Evolutionary conservation across 1,140 invertebrate species (phyloP).

Genomic region (Solenopsis invicta): DNA sequence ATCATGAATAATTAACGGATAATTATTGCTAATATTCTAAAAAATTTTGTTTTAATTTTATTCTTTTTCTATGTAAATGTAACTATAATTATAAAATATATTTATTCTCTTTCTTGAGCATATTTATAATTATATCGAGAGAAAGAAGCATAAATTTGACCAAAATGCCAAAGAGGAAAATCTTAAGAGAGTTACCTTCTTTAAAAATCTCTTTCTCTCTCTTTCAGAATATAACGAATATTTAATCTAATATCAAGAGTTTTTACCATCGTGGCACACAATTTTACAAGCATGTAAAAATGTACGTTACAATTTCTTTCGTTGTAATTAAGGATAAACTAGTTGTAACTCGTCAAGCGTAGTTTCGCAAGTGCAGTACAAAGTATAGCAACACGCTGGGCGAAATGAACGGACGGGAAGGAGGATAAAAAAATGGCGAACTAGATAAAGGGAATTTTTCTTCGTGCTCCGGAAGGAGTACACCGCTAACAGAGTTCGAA

Average conservation of each 20-base stretch:
- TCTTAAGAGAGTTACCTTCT: background rate
- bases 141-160: background rate
- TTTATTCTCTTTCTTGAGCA: background rate
- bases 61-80: background rate
- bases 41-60: background rate
- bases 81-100: slow-evolving; percentile 1
- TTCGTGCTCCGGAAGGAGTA: slow-evolving; percentile 61
- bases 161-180: background rate
- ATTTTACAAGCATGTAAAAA: slow-evolving; percentile 9
- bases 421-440: slow-evolving; percentile 57
- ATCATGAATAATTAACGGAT: background rate
- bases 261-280: background rate
- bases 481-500: slow-evolving; percentile 75
- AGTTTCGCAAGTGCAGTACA: slow-evolving; percentile 32
- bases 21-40: background rate
- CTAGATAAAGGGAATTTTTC: slow-evolving; percentile 72
- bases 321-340: slow-evolving; percentile 34
- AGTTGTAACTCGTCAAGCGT: slow-evolving; percentile 28
- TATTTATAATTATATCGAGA: background rate
- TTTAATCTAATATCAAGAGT: background rate
- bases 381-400: slow-evolving; percentile 29
- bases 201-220: slow-evolving; percentile 8
- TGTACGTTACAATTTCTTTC: slow-evolving; percentile 8
- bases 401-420: slow-evolving; percentile 40
- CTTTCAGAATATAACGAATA: background rate